These are phyloP conservation scores for Ichneumoninae sp. DNA, from an alignment of 2,888 invertebrate genomes.

Conservation along the genomic window DNA sequence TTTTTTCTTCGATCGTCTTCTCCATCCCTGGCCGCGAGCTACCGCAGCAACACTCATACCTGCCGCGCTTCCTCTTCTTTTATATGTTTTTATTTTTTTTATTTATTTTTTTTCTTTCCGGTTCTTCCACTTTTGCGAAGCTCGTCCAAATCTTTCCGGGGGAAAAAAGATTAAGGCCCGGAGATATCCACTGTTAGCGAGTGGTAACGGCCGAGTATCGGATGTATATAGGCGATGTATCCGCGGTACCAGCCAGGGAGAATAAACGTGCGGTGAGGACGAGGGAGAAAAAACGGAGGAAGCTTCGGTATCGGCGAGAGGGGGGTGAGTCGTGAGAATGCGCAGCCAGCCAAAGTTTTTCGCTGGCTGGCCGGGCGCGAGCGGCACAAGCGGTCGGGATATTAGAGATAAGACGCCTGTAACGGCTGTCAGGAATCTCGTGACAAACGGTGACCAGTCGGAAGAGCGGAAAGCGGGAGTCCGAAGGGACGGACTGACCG, in stretches of 20 bases:
- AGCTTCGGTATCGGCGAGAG: neutral
- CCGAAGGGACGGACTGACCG: neutral
- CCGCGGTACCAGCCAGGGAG: neutral
- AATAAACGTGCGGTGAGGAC: neutral
- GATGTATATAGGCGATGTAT: conserved; percentile 25
- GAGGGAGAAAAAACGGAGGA: conserved; percentile 19
- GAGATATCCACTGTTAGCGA: conserved; percentile 64
- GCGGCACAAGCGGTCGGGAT: conserved; percentile 9
- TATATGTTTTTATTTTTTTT: neutral
- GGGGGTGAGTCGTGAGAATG: conserved; percentile 15
- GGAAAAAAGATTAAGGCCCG: conserved; percentile 70
- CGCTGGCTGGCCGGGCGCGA: neutral
- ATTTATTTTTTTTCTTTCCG: neutral
- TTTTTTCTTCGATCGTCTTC: conserved; percentile 10
- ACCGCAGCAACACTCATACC: neutral
- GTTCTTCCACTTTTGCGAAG: conserved; percentile 13
- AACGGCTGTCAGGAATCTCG: neutral
- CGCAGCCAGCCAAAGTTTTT: conserved; percentile 26
- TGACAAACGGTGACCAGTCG: neutral
- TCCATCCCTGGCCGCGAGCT: neutral
- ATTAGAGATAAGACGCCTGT: conserved; percentile 34
- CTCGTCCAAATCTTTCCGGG: conserved; percentile 64
- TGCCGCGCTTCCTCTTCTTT: conserved; percentile 11
- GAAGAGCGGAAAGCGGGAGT: neutral
- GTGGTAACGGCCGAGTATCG: conserved; percentile 27